Conservation (phyloP, 2,888 invertebrate species). For the Chorisops tibialis region DNA sequence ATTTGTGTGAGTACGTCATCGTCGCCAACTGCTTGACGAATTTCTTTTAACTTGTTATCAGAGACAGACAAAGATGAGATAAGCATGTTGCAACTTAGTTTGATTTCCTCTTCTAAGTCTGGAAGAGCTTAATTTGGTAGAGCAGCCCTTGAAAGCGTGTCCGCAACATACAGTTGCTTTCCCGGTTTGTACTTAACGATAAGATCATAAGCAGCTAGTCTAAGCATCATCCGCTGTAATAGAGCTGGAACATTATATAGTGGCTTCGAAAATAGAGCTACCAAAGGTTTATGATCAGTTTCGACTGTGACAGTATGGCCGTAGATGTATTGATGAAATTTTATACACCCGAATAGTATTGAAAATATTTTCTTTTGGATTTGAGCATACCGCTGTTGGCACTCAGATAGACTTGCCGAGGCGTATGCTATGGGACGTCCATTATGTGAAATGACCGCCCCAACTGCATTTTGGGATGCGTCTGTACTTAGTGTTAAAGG, state of each 20-base stretch:
- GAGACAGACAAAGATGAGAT: conserved; percentile 2
- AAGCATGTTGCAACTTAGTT: conserved; percentile 14
- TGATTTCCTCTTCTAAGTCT: conserved; percentile 6
- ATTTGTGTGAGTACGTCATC: conserved; percentile 19
- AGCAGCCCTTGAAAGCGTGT: conserved; percentile 39
- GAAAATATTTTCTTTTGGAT: conserved; percentile 41
- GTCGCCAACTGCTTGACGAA: conserved; percentile 5
- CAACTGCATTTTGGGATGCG: conserved; percentile 36
- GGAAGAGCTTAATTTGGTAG: conserved; percentile 2
- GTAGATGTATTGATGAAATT: conserved; percentile 42
- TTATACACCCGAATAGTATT: conserved; percentile 40
- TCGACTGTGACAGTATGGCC: no score
- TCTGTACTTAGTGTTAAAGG: no score
- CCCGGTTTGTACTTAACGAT: conserved; percentile 38
- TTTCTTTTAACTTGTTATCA: conserved; percentile 9
- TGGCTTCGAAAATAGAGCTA: conserved; percentile 36
- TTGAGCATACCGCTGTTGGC: no score
- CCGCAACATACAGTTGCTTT: conserved; percentile 39
- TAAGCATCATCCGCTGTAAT: conserved; percentile 40
- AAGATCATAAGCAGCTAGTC: conserved; percentile 38
- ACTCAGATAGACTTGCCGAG: background rate
- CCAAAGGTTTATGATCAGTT: conserved; percentile 41
- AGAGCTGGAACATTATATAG: conserved; percentile 34
- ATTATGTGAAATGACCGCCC: no score
- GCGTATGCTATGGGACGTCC: no score